These are phyloP conservation scores for Cinclus cinclus DNA, from an alignment of 2,113 vertebrate genomes.

Conservation along the genomic window DNA sequence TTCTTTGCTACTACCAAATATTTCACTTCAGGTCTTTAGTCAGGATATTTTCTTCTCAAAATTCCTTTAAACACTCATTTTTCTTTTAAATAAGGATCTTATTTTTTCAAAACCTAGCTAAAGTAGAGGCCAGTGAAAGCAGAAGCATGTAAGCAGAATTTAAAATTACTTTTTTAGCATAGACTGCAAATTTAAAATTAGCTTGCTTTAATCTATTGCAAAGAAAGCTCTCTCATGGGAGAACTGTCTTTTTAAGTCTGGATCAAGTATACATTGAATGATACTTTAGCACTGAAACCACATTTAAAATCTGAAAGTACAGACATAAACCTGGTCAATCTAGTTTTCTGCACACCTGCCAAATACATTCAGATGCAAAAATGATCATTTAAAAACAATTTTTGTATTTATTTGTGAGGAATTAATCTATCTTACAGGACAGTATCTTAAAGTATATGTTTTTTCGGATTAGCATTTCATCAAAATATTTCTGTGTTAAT, in stretches of 20 bases:
- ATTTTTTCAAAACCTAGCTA: neutral
- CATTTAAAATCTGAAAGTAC: neutral
- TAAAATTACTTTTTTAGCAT: neutral
- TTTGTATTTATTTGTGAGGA: neutral
- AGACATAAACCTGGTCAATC: neutral
- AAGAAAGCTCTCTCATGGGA: neutral
- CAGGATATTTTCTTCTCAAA: neutral
- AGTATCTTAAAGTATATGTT: neutral
- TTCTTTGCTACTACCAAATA: neutral
- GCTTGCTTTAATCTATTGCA: neutral
- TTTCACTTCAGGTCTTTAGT: neutral
- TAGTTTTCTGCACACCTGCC: neutral
- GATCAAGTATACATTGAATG: neutral
- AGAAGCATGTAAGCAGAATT: neutral
- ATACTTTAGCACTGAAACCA: neutral
- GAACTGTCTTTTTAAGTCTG: neutral
- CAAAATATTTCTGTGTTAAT: neutral
- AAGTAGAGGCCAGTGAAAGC: neutral
- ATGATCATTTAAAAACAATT: neutral
- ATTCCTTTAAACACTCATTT: neutral
- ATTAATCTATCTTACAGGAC: neutral
- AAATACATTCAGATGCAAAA: neutral
- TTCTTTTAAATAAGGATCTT: neutral
- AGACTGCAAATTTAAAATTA: neutral
- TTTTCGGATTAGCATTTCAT: neutral